Evolutionary conservation across 2,113 vertebrate genomes (phyloP), one percentile per base, ranked within the genome.

Genomic region (Haliaeetus leucogaster): DNA sequence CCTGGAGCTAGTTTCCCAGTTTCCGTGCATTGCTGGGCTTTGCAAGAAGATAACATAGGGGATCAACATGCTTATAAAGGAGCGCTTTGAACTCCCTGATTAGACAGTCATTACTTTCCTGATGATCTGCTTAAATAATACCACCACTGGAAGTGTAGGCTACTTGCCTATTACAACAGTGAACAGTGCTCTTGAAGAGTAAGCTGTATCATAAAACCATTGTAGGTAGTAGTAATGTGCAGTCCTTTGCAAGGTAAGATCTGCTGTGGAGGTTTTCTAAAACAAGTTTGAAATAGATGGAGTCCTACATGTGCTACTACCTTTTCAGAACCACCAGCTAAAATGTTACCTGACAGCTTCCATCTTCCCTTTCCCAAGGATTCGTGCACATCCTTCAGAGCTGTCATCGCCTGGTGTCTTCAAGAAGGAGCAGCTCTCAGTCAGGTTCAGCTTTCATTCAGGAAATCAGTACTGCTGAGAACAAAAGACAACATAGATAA

Each of bases 1-100:
- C 70, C 56, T 71, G 89, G 83, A 98, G 34, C 53, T 73, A 82
- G 65, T 93, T 96, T 94, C 84, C 73, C 47, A 27, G 73, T 94
- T 96, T 88, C 68, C 19, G 76, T 92, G 40, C 79, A 40, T 40
- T 62, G 7, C 86, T 95, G 86, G 52, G 61, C 68, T 97, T 95
- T 73, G 91, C 86, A 95, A 77, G 92, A 95, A 86, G 72, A 36
- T 84, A 89, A 89, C 56, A 8, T 80, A 83, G 82, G 42, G 48
- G 43, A 97, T 90, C 61, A 68, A 42, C 27, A 32, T 27, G 55
- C 19, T 55, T 83, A 48, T 22, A 86, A 80, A 68, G 27, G n/a
- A 79, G 29, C 1, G 3, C 72, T 98, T 92, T 95, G 89, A 97
- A 95, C 38, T 79, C n/a, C 15, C 63, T 89, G 81, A 70, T 84